A percentile compares a stretch with the other conserved stretches of the same genome.
These are phyloP conservation scores for Saturnia japonica DNA, from an alignment of 2,888 invertebrate species.

Conservation along the genomic window DNA sequence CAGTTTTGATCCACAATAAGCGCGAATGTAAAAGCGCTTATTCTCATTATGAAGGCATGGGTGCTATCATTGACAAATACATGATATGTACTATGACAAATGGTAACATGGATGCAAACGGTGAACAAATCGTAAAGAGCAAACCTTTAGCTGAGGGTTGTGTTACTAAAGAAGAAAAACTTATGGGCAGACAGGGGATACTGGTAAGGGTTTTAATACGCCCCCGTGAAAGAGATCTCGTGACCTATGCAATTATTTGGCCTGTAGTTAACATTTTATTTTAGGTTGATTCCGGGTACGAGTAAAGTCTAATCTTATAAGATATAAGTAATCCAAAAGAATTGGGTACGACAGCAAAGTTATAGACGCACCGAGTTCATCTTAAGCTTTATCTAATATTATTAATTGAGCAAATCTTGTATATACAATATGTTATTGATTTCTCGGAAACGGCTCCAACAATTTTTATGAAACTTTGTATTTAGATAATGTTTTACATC, in stretches of 20 bases:
- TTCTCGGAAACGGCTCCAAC: too few relatives aligned
- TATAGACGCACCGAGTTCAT: neutral
- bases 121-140: slow-evolving; percentile 17
- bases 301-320: neutral
- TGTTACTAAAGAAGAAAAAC: slow-evolving; percentile 22
- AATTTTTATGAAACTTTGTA: too few relatives aligned
- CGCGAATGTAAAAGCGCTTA: slow-evolving; percentile 38
- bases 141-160: slow-evolving; percentile 29
- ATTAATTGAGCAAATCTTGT: too few relatives aligned
- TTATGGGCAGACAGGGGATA: slow-evolving; percentile 16
- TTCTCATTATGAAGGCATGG: slow-evolving; percentile 27
- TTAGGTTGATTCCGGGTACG: neutral
- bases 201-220: slow-evolving; percentile 17
- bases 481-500: too few relatives aligned
- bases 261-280: neutral
- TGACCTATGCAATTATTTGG: neutral
- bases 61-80: slow-evolving; percentile 38
- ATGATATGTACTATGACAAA: slow-evolving; percentile 47
- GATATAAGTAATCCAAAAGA: too few relatives aligned
- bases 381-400: too few relatives aligned
- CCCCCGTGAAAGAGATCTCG: neutral
- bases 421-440: too few relatives aligned
- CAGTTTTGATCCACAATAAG: slow-evolving; percentile 37
- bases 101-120: slow-evolving; percentile 37
- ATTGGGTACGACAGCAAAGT: neutral